Base-by-base conservation (phyloP, 2,797 vertebrate species). In the Vireo griseus region DNA sequence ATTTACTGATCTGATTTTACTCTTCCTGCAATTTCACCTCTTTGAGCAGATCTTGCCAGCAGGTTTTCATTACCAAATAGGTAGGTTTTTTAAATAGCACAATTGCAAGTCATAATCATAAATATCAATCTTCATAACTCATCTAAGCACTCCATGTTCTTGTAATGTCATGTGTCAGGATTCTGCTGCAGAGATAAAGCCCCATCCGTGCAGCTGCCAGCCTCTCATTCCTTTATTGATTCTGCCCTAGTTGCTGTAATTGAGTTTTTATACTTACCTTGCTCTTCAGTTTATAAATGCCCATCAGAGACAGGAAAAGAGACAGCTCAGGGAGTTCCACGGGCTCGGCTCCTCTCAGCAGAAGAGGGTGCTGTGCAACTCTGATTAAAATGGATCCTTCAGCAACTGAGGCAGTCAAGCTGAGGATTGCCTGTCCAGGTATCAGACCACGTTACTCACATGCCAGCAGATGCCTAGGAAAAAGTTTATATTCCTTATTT, bases 21-120 rank as follows among this genome's bases (percentile, higher is more conserved):
- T 94, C 92, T 94, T 95, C 85, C 73, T 95, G 95, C 91, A 95
- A 91, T 97, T 94, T 94, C 85, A 94, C 91, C 69, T 91, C 82
- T 90, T 91, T 79, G 92, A 93, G 90, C 90, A 79, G 76, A 81
- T 88, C 87, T 96, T 92, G 92, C 94, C 91, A 94, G 91, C 85
- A 96, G 92, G 92, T 94, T 96, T 96, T 95, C 94, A 96, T 95
- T 97, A 94, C 87, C 73, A 96, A 95, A 96, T 94, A 94, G 95
- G 89, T 90, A 59, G 59, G 5, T 5, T 92, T 94, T 95, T 95
- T n/a, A 94, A 96, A 88, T 50, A 94, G 94, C 73, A 69, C 82
- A 84, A 94, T 50, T 95, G 92, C 83, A 86, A 96, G 92, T 94
- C 79, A 91, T 95, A 92, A 93, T 92, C 81, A 77, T 92, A 91